phyloP scores from a whole-genome alignment of 2,888 invertebrate species.

The Parapristionchus giblindavisi region DNA sequence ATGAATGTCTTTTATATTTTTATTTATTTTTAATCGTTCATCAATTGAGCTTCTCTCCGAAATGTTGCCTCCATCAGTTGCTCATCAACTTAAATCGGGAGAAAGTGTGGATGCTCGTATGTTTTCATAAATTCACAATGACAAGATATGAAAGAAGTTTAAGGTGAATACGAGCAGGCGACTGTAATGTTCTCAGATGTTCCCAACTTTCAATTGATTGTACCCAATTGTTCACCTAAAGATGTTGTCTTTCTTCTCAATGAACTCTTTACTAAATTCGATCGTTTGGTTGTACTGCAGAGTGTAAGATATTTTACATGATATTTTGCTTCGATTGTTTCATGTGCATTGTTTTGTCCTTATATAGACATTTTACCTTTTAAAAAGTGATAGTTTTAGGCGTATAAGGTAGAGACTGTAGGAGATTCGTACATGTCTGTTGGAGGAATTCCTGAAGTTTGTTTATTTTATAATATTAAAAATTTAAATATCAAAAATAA shows the following conservation, averaged over 20 bases:
- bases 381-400: slow-evolving; percentile 36
- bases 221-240: slow-evolving; percentile 68
- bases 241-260: slow-evolving; percentile 71
- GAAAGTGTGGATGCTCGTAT: slow-evolving; percentile 66
- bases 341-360: too few species aligned
- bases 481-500: background rate
- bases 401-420: slow-evolving; percentile 65
- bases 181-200: slow-evolving; percentile 71
- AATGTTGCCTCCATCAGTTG: slow-evolving; percentile 70
- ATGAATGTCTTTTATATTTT: background rate
- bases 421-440: slow-evolving; percentile 65
- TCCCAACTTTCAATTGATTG: slow-evolving; percentile 70
- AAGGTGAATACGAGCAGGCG: slow-evolving; percentile 59
- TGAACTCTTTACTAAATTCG: slow-evolving; percentile 69
- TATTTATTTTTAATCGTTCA: background rate
- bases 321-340: too few species aligned
- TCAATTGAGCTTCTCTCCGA: slow-evolving; percentile 66
- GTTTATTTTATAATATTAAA: slow-evolving; percentile 29
- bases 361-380: too few species aligned
- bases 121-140: background rate
- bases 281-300: slow-evolving; percentile 62
- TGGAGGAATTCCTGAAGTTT: slow-evolving; percentile 61
- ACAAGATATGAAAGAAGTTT: background rate
- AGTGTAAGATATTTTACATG: slow-evolving; percentile 48
- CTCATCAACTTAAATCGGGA: slow-evolving; percentile 67